Base-by-base conservation (phyloP, 2,888 invertebrate genomes). In the Ormyrus rosae region DNA sequence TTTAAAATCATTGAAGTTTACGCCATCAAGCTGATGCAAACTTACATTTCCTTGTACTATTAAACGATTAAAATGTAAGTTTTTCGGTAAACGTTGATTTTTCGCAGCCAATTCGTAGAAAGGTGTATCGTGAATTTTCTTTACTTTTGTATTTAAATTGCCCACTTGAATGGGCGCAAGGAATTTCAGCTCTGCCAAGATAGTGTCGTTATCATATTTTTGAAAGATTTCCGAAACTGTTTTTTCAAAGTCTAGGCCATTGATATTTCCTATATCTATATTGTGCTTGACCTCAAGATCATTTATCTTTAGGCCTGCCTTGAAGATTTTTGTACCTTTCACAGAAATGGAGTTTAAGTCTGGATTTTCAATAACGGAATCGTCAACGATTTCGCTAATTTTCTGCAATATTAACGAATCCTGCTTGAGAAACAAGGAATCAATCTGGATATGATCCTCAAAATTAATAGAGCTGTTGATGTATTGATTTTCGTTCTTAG, bases 1-100 rank as follows among this genome's bases (percentile, higher is more conserved):
- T 2, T 84, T 48, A 70, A 89, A 89, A 10, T 85, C 79, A 56
- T 89, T 81, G n/a, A 90, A 84, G 9, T 86, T 72, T 11, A 89
- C 70, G 0, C 83, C 84, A 72, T 89, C 87, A 6, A 89, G 69
- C 50, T 80, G 81, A 8, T 84, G 56, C 5, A 87, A 48, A 50
- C 45, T 69, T 6, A 85, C 80, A 8, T 85, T 70, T 5, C 74
- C 34, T 45, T 75, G 45, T 4, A 89, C 83, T 0, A 81, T 50
- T 5, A 89, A 83, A 50, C 87, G 45, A 46, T 85, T 70, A 2
- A 90, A 87, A 11, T 78, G 65, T 7, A 85, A 80, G 5, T 83
- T 81, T 11, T 81, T 69, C 0, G 86, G 87, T 67, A 89, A 75
- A 9, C 5, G 70, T 11, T 85, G 83, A 5, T 67, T 72, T 1